A percentile compares a stretch with the other conserved stretches of the same genome.
Conservation (phyloP, 2,113 vertebrate species). For the Chroicocephalus ridibundus region DNA sequence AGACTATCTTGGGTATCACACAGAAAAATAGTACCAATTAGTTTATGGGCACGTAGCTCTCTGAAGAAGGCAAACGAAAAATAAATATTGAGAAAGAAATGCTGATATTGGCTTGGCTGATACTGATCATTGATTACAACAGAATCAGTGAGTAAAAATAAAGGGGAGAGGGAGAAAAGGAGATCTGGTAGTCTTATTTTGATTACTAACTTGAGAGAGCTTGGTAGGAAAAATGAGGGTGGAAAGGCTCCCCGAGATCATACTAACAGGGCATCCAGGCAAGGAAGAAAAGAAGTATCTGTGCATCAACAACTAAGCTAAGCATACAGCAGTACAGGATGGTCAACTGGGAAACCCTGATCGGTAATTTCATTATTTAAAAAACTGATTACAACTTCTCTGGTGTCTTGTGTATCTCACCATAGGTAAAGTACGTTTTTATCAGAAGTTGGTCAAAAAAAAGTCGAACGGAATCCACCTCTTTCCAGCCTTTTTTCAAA, state of each 20-base stretch:
- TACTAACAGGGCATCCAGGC: not conserved
- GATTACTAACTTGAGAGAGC: not conserved
- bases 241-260: not conserved
- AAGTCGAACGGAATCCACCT: not conserved
- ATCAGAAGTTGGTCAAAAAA: not conserved
- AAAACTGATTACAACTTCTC: not conserved
- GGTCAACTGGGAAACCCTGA: not conserved
- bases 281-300: not conserved
- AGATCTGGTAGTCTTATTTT: not conserved
- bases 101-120: not conserved
- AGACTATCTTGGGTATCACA: not conserved
- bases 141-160: not conserved
- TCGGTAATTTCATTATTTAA: not conserved
- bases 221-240: not conserved
- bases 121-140: not conserved
- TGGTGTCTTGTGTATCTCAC: accelerated
- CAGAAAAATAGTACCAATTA: not conserved
- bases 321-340: not conserved
- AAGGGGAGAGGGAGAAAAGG: not conserved
- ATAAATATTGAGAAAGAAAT: not conserved
- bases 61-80: not conserved
- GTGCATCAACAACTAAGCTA: not conserved
- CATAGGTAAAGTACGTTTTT: not conserved
- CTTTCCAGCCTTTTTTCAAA: not conserved
- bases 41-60: not conserved